Evolutionary conservation across 2,888 invertebrate genomes (phyloP), one percentile per base, ranked within the genome.

Genomic region (Anorthoa munda): DNA sequence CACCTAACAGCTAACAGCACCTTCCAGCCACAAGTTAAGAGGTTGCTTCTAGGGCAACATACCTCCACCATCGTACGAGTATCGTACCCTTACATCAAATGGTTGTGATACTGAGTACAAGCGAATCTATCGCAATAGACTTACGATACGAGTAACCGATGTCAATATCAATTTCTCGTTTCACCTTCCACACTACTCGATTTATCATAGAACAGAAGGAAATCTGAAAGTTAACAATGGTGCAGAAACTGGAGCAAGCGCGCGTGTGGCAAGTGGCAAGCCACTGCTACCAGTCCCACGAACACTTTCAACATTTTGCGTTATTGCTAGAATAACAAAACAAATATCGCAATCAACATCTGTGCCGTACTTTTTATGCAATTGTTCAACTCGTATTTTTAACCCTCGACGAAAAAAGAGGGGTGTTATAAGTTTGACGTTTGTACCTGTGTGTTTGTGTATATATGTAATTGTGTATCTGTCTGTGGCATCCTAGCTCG

Each of bases 221-320:
- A 89, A 88, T 86, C 83, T 81, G 83, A 88, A 81, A 86, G 85
- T 79, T 82, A 88, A 93, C 93, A 93, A 93, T 92, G 82, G 90
- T 75, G 77, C 87, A 89, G 90, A 92, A 92, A 92, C 90, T 90
- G 85, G 92, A 90, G 86, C 91, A 89, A 82, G 75, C 77, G 81
- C 84, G 87, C 85, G 86, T 92, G 92, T 89, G 86, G 91, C 89
- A 91, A 93, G 92, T 89, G 86, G 91, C 89, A 91, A 93, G 87
- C 86, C 85, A 80, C 84, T 87, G 87, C 87, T 85, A 81, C 85
- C 85, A 87, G 88, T 95, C 95, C 92, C 94, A 94, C 94, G 94
- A 90, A 90, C 88, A 84, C 91, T 95, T 95, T 92, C 94, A 83
- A 93, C 93, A 93, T 87, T 83, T 72, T 79, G 75, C 81, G 70